phyloP scores from a whole-genome alignment of 2,113 vertebrate genomes.

The Corynorhinus townsendii region DNA sequence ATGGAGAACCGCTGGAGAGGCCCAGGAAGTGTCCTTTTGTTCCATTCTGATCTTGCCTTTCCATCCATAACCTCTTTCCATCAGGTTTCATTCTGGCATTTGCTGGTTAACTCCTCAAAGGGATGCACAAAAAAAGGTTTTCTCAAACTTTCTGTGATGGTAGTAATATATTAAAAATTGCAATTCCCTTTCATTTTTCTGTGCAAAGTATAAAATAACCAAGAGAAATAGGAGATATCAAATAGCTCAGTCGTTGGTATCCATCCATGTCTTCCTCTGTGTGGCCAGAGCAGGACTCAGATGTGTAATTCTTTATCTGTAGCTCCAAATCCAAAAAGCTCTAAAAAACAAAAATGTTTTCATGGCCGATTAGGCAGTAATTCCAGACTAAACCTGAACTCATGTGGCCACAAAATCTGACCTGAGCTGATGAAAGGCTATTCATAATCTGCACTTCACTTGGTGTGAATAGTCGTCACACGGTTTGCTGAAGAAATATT shows the following conservation, averaged over 20 bases:
- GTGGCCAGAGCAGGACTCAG: not conserved
- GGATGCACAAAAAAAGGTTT: not conserved
- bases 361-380: not conserved
- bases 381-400: not conserved
- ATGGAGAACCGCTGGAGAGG: not conserved
- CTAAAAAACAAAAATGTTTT: not conserved
- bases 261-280: not conserved
- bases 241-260: not conserved
- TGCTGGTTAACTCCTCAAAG: not conserved
- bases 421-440: not conserved
- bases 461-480: not conserved
- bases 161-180: not conserved
- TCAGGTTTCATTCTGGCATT: not conserved
- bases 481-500: not conserved
- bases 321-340: not conserved
- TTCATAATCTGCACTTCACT: conserved; percentile 9
- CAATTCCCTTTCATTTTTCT: not conserved
- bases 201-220: not conserved
- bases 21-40: not conserved
- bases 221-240: not conserved
- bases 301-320: not conserved
- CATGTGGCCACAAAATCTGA: not conserved
- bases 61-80: not conserved
- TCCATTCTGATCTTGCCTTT: not conserved
- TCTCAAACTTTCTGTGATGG: not conserved